These are phyloP conservation scores for Syritta pipiens DNA, from an alignment of 2,888 invertebrate genomes.

Conservation along the genomic window DNA sequence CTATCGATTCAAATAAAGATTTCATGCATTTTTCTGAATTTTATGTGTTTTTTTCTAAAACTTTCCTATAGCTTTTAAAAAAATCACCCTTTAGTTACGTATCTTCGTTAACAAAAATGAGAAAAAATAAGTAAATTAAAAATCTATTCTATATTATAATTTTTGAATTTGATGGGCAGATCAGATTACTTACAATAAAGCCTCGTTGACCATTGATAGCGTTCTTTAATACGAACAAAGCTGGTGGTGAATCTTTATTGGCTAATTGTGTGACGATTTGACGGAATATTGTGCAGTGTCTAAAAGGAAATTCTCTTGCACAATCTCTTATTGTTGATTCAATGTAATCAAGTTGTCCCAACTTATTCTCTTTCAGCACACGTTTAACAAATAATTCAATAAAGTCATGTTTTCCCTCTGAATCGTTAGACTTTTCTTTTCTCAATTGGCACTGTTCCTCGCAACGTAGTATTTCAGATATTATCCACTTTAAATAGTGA, in stretches of 20 bases:
- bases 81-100: no score
- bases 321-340: slow-evolving; percentile 90
- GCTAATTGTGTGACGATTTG: slow-evolving; percentile 89
- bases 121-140: not conserved
- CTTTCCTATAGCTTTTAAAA: no score
- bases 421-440: slow-evolving; percentile 76
- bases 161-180: no score
- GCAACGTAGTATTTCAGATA: slow-evolving; percentile 86
- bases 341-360: slow-evolving; percentile 84
- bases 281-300: slow-evolving; percentile 93
- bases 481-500: slow-evolving; percentile 88
- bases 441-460: slow-evolving; percentile 83
- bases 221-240: slow-evolving; percentile 86
- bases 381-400: slow-evolving; percentile 88
- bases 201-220: slow-evolving; percentile 94
- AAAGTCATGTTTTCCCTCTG: slow-evolving; percentile 80
- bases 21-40: no score
- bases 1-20: no score
- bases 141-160: no score
- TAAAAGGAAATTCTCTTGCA: slow-evolving; percentile 93
- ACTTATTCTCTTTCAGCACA: slow-evolving; percentile 87
- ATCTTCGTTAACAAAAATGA: not conserved
- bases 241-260: slow-evolving; percentile 85
- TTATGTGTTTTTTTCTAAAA: no score
- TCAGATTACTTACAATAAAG: slow-evolving; percentile 81